A percentile compares a stretch with the other conserved stretches of the same genome.
Conservation (phyloP, 2,888 invertebrate species). For the Euzophera pinguis region DNA sequence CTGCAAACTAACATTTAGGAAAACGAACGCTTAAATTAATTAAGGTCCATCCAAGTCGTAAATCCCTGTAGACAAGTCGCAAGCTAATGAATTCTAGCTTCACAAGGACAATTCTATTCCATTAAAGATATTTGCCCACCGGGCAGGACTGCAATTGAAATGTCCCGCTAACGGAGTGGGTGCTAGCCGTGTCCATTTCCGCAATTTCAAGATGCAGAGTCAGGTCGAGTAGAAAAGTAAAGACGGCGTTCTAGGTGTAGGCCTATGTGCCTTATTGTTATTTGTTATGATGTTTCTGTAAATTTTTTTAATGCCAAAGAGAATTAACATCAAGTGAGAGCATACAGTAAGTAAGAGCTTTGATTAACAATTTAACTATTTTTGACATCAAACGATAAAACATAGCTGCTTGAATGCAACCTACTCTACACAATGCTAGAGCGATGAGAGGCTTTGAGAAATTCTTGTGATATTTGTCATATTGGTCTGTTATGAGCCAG, state of each 20-base stretch:
- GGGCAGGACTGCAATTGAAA: conserved; percentile 69
- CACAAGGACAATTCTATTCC: conserved; percentile 42
- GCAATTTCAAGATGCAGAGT: conserved; percentile 73
- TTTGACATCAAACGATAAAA: too few relatives aligned
- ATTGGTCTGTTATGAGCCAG: too few relatives aligned
- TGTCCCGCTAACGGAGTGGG: conserved; percentile 71
- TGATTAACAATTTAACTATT: too few relatives aligned
- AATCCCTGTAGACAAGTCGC: conserved; percentile 17
- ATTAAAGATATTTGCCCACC: conserved; percentile 55
- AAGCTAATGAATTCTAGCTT: conserved; percentile 28
- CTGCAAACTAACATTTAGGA: conserved; percentile 16
- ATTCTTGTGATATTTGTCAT: too few relatives aligned
- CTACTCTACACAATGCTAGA: too few relatives aligned
- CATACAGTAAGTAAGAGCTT: too few relatives aligned
- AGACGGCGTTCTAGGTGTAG: background rate
- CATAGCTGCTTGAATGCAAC: too few relatives aligned
- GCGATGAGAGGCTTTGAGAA: too few relatives aligned
- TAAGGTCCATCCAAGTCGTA: conserved; percentile 11
- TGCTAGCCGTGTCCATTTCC: conserved; percentile 73
- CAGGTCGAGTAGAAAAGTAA: background rate
- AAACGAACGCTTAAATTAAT: conserved; percentile 41
- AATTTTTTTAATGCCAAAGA: too few relatives aligned
- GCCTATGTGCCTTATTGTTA: too few relatives aligned
- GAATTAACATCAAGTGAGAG: too few relatives aligned
- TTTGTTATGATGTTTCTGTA: too few relatives aligned